A percentile compares a stretch with the other conserved stretches of the same genome.
Evolutionary conservation across 2,797 vertebrate genomes (phyloP).

Genomic region (Rallus crepitans): DNA sequence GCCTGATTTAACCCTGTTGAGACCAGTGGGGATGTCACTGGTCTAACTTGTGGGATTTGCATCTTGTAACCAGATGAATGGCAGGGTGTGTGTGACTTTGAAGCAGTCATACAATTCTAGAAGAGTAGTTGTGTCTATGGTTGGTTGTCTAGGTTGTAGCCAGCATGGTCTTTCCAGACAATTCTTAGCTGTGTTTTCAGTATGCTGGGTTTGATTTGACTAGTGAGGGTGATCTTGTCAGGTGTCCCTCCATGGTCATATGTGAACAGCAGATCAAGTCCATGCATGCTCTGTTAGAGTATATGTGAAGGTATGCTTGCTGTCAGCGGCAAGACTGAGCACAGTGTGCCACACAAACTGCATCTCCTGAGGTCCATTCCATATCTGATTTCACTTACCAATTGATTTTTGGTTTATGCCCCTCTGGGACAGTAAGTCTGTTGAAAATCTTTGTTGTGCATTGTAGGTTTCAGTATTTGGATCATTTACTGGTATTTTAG

Average conservation of each 20-base stretch:
- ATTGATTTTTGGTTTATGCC: not conserved
- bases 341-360: not conserved
- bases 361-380: not conserved
- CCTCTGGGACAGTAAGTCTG: not conserved
- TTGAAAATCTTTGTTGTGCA: not conserved
- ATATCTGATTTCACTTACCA: not conserved
- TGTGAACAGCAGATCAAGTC: not conserved
- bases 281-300: rapidly evolving
- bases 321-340: rapidly evolving
- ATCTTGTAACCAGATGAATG: not conserved
- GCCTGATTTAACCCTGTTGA: not conserved
- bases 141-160: not conserved
- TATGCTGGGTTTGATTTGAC: not conserved
- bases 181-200: not conserved
- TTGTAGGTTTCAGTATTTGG: not conserved
- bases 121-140: not conserved
- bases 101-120: not conserved
- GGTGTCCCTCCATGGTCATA: not conserved
- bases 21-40: not conserved
- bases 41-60: not conserved
- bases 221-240: not conserved
- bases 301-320: not conserved
- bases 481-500: not conserved
- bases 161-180: not conserved
- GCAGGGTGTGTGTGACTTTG: not conserved